Evolutionary conservation across 1,140 invertebrate species (phyloP), one percentile per base, ranked within the genome.

Genomic region (Temnothorax longispinosus): DNA sequence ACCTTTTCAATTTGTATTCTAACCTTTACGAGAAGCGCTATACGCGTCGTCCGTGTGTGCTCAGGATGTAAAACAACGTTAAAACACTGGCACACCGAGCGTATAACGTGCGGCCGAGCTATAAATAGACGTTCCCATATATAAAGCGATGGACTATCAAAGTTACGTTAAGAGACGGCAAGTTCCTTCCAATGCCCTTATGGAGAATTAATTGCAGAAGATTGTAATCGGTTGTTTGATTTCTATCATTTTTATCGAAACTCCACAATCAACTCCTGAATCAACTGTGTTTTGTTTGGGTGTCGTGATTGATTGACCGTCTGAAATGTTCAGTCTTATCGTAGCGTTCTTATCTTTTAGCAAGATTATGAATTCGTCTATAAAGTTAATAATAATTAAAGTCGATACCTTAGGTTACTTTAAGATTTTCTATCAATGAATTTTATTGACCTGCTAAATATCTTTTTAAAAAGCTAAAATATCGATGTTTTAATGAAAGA

Each of bases 1-100:
- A 90, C 89, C 89, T 91, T 91, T 91, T 78, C 86, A 90, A 91
- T 91, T 90, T 90, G 64, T 91, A 90, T 90, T 85, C 81, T 86
- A 86, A 91, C 89, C 89, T 91, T 91, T 91, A 56, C 8, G 56
- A 56, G 60, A n/a, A 52, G n/a, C 44, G 62, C 50, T 38, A 10
- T 74, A 74, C 54, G 27, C 44, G 27, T 72, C 62, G 67, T 71
- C 18, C 27, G 27, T 27, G 27, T 84, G 69, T 60, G 80, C 69
- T 74, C 54, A 54, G 69, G 54, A 75, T 84, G 54, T 84, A 60
- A 84, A 84, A 84, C 72, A 75, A 84, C 27, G 80, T 75, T 84
- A 75, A 84, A 84, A 84, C 38, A 84, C 75, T 62, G 80, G 38
- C 41, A 74, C 52, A 44, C 56, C 54, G 54, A 60, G 54, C 80